phyloP scores from a whole-genome alignment of 2,888 invertebrate genomes.

The Macrostomum cliftonense region DNA sequence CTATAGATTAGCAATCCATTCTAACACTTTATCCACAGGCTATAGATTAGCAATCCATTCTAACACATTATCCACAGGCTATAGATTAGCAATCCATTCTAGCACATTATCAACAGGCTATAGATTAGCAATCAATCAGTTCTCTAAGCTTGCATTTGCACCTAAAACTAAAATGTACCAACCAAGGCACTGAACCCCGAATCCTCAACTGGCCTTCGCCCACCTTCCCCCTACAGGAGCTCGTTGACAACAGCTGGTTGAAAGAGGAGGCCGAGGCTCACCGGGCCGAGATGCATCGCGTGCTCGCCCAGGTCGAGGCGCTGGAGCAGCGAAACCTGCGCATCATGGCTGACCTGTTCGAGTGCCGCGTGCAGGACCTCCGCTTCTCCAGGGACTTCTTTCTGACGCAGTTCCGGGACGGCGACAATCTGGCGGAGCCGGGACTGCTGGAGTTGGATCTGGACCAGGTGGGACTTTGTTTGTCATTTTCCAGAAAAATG shows the following conservation, averaged over 20 bases:
- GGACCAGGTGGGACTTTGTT: conserved; percentile 3
- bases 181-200: no score
- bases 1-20: no score
- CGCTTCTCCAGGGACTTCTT: conserved; percentile 32
- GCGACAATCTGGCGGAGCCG: conserved; percentile 23
- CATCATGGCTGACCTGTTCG: conserved; percentile 33
- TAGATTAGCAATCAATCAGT: no score
- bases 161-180: no score
- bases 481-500: no score
- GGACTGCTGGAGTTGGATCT: conserved; percentile 33
- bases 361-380: conserved; percentile 32
- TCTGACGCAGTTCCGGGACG: conserved; percentile 30
- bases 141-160: no score
- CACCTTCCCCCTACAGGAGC: conserved; percentile 19
- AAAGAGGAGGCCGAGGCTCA: conserved; percentile 30
- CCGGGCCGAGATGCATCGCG: conserved; percentile 18
- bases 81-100: no score
- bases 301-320: conserved; percentile 21
- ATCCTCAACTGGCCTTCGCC: no score
- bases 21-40: no score
- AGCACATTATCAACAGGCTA: no score
- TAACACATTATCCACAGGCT: no score
- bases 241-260: conserved; percentile 34
- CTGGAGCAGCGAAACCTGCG: conserved; percentile 27
- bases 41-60: no score